Conservation (phyloP, 1,140 invertebrate genomes). For the Ctenoplectra terminalis region DNA sequence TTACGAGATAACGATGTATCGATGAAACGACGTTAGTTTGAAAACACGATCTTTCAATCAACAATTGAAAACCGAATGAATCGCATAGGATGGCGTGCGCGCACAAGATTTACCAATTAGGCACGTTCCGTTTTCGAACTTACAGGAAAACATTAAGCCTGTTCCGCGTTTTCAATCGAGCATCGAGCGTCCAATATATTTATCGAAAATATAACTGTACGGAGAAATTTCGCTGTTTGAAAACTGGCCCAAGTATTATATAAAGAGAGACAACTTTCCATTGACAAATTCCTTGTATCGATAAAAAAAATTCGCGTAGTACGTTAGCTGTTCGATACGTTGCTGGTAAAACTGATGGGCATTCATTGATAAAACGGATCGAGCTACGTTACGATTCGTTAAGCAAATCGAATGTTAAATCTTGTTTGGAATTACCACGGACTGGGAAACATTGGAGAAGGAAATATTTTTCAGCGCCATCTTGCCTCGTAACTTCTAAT, state of each 20-base stretch:
- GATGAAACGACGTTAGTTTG: background rate
- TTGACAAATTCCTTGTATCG: conserved; percentile 32
- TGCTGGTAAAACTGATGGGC: background rate
- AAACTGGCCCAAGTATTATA: conserved; percentile 4
- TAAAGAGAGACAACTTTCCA: conserved; percentile 34
- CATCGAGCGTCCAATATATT: background rate
- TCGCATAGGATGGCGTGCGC: background rate
- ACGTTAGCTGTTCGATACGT: background rate
- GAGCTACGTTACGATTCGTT: background rate
- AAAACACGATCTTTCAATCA: conserved; percentile 35
- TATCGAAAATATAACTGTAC: no score
- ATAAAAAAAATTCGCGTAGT: conserved; percentile 26
- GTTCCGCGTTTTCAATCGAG: background rate
- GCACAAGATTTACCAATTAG: background rate
- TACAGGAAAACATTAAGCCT: background rate
- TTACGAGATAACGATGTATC: background rate
- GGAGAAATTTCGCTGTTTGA: background rate
- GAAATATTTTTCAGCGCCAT: conserved; percentile 71
- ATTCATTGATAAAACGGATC: background rate
- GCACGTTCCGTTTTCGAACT: conserved; percentile 22
- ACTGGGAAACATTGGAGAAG: conserved; percentile 20
- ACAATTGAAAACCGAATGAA: conserved; percentile 33
- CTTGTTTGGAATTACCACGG: background rate
- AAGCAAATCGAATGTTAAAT: background rate
- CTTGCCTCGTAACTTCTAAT: conserved; percentile 71